Evolutionary conservation across 2,888 invertebrate species (phyloP).

Genomic region (Graphium colonna): DNA sequence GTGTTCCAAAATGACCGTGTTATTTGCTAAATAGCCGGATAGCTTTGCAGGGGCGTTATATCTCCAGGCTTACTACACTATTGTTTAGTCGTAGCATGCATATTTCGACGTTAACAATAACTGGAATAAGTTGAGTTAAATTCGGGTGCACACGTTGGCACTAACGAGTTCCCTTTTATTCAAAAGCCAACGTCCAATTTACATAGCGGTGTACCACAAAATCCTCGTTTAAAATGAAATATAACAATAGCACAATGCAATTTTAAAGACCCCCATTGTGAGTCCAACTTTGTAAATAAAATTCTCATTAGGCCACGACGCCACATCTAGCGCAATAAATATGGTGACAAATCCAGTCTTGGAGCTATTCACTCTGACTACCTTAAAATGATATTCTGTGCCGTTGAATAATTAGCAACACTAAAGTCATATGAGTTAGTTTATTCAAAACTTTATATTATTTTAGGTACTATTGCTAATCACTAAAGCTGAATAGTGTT

Average conservation of each 20-base stretch:
- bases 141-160: slow-evolving; percentile 47
- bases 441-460: no score
- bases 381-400: no score
- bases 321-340: slow-evolving; percentile 61
- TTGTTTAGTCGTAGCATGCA: not conserved
- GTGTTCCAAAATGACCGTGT: no score
- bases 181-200: slow-evolving; percentile 64
- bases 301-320: slow-evolving; percentile 77
- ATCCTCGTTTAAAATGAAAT: slow-evolving; percentile 68
- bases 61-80: not conserved
- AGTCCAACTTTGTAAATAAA: slow-evolving; percentile 71
- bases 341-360: not conserved
- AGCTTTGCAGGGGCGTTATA: not conserved
- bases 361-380: no score
- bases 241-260: slow-evolving; percentile 66
- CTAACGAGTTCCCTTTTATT: slow-evolving; percentile 59
- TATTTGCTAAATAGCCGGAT: no score
- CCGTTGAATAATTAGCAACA: no score
- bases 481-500: no score
- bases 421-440: no score
- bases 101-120: not conserved
- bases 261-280: slow-evolving; percentile 66
- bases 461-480: no score
- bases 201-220: slow-evolving; percentile 66
- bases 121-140: slow-evolving; percentile 27